Evolutionary conservation across 2,113 vertebrate species (phyloP), one percentile per base, ranked within the genome.

Genomic region (Leucoraja erinaceus): DNA sequence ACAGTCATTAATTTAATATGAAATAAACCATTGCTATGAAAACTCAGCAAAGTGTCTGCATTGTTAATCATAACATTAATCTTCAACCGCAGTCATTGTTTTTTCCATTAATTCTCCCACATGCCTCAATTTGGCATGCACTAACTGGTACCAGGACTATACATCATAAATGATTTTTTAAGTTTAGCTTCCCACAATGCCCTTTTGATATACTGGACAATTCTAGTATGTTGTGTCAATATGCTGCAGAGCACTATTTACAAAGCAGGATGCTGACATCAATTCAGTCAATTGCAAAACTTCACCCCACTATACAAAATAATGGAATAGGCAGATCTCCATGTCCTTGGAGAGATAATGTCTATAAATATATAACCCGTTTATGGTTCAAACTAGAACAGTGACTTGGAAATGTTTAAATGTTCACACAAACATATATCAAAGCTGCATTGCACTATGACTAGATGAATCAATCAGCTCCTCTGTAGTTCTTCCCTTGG

Each of bases 171-270:
- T 20, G 33, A 25, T 54, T 72, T 33, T 70, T 70, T 70, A 11
- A 47, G 70, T 47, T 54, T 91, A 91, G 90, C 66, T 91, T 74
- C 70, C 20, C 68, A 70, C n/a, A 91, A 47, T 91, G 61, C 28
- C 68, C 38, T 28, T 91, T 72, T 74, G 68, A 33, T 28, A 91
- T 88, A 63, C 33, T 54, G 38, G 68, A 91, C 68, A 72, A 8
- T 33, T 91, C 68, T 31, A 91, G 90, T 72, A 70, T 91, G 66
- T 47, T 91, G 90, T 91, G 66, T 74, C 90, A 91, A 91, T 91
- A 91, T 22, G 4, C 18, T 5, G 72, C 90, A 91, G 33, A 54
- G 9, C 66, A 91, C 66, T 91, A 54, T 91, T 91, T 91, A 91
- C 66, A 70, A 91, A 91, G 68, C 68, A 91, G 38, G 68, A 33